Evolutionary conservation across 2,888 invertebrate genomes (phyloP), one percentile per base, ranked within the genome.

Genomic region (Drosophila lutescens): DNA sequence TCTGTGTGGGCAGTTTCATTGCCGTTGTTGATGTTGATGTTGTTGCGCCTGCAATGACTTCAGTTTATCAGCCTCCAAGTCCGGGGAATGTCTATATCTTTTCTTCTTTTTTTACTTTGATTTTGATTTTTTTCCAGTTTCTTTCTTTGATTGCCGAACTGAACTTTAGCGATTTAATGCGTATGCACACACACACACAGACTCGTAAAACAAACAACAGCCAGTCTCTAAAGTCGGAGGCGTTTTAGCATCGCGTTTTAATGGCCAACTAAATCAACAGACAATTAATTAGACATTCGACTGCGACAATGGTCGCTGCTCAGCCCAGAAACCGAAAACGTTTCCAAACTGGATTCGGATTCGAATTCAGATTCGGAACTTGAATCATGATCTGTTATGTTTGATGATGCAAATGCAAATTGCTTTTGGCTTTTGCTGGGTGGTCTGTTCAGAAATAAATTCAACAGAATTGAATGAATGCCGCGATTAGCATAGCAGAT

Each of bases 1-100:
- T 87, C 84, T 89, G 85, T 85, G 85, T 85, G 85, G 85, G 85
- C 85, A 89, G 88, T 87, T 85, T 87, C 84, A 85, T 85, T 85
- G 89, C 84, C 66, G 69, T 70, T 68, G 79, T 81, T 77, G 78
- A 66, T 71, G 67, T 63, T 80, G 53, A 43, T 61, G 63, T 76
- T 69, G 76, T 61, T 63, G 62, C 47, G 66, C 61, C 57, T 66
- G 84, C 86, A 85, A 63, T 78, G 78, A 69, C 77, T 89, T 72
- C 77, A 77, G 78, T 89, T 89, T 89, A 87, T 89, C 85, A 79
- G 76, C 76, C 46, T 49, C 65, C 59, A 50, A 49, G 46, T 49
- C 62, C 61, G 56, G 69, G 62, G 85, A 89, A 85, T 89, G 85
- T 85, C 85, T 85, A 85, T 78, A 87, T 87, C 85, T 82, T 86